Evolutionary conservation across 1,140 invertebrate genomes (phyloP), one percentile per base, ranked within the genome.

Genomic region (Hydropsyche tenuis): DNA sequence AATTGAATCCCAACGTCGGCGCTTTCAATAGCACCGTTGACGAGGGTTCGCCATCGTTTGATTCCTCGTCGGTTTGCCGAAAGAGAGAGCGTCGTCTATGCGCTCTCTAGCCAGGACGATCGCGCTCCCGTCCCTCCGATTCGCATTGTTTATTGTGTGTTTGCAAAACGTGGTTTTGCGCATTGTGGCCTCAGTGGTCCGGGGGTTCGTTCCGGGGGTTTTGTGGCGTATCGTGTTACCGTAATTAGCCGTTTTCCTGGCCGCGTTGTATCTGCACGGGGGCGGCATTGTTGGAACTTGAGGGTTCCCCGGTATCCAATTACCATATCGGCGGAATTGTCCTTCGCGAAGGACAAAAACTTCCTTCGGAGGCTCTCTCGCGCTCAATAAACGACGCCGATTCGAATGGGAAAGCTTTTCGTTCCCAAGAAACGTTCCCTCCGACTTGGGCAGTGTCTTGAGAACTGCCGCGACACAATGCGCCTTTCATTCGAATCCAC

Each of bases 171-270:
- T 5, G 48, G 46, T n/a, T 51, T 18, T 16, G 48, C 48, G 9
- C 23, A 60, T 60, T 60, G 22, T 60, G 18, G 3, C 3, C 3
- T 4, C 3, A 37, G 30, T 4, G 30, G 30, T 9, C 9, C 30
- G 3, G 23, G 5, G 56, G 56, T 48, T 5, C 5, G 37, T 53
- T 53, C 22, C 22, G 51, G 18, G 23, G 11, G 20, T 68, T 68
- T 43, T 22, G 11, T 42, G 43, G 42, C 22, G 23, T 68, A 68
- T 68, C 65, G 65, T 48, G 45, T 68, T 68, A 46, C 65, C 16
- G 45, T 68, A 68, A 68, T 48, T 68, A 68, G 65, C 65, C 65
- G 65, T 68, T 68, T 68, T 68, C 65, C 65, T 68, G 65, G 22
- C 30, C 18, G 30, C 27, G 2, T 6, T 27, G 4, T 53, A 5